These are phyloP conservation scores for Corydoras maculifer DNA, from an alignment of 2,113 vertebrate species.

Conservation along the genomic window DNA sequence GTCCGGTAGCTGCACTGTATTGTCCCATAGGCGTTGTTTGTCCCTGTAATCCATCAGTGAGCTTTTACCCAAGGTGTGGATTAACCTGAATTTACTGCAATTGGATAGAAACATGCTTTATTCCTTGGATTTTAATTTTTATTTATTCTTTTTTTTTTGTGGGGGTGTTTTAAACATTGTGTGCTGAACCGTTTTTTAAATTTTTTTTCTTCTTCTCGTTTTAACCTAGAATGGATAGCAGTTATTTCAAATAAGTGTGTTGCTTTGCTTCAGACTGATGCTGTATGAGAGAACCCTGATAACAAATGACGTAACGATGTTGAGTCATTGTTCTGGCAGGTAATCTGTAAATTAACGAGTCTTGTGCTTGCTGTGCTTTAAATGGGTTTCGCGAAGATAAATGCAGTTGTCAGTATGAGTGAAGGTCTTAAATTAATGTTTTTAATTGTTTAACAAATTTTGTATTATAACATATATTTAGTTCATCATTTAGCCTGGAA, in stretches of 20 bases:
- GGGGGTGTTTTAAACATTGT: neutral
- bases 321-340: conserved; percentile 5
- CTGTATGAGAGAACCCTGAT: neutral
- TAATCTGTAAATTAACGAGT: neutral
- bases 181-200: neutral
- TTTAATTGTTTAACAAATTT: neutral
- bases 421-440: neutral
- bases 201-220: neutral
- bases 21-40: neutral
- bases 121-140: neutral
- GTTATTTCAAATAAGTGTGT: too few relatives aligned
- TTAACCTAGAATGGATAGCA: neutral
- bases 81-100: conserved; percentile 1
- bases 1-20: neutral
- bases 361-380: neutral
- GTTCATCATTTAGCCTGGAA: too few relatives aligned
- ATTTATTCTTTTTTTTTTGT: neutral
- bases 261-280: neutral
- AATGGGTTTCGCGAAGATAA: neutral
- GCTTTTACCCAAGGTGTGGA: neutral
- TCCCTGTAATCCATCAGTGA: conserved; percentile 7
- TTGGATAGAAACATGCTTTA: neutral
- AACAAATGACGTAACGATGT: neutral
- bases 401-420: neutral
- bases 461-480: too few relatives aligned